A percentile compares a stretch with the other conserved stretches of the same genome.
Evolutionary conservation across 1,140 invertebrate species (phyloP).

Genomic region (Hyphantria cunea): DNA sequence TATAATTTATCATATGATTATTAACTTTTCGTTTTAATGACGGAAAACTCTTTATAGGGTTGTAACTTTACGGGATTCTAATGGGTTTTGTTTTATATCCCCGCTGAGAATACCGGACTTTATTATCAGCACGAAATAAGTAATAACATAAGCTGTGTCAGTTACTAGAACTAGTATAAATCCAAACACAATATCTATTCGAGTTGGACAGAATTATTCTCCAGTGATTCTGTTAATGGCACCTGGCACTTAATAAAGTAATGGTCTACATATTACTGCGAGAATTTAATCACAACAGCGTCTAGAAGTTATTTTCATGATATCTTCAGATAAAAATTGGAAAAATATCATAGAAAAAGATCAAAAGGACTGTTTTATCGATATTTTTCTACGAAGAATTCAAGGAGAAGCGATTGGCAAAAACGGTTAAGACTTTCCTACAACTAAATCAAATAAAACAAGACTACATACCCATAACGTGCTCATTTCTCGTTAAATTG

Average conservation of each 20-base stretch:
- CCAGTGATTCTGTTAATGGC: slow-evolving; percentile 12
- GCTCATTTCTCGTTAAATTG: slow-evolving; percentile 53
- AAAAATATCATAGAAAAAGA: neutral
- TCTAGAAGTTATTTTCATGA: slow-evolving; percentile 1
- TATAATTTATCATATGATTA: slow-evolving; percentile 35
- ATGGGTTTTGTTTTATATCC: slow-evolving; percentile 28
- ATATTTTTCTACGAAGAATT: slow-evolving; percentile 8
- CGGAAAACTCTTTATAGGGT: slow-evolving; percentile 28
- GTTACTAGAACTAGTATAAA: slow-evolving; percentile 12
- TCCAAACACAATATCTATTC: slow-evolving; percentile 18
- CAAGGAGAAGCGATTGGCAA: slow-evolving; percentile 4
- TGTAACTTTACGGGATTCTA: slow-evolving; percentile 30
- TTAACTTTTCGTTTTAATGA: slow-evolving; percentile 33
- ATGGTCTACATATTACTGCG: neutral
- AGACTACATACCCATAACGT: slow-evolving; percentile 2
- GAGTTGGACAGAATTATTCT: slow-evolving; percentile 18
- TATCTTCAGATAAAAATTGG: slow-evolving; percentile 17
- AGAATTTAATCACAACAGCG: slow-evolving; percentile 1
- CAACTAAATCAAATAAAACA: slow-evolving; percentile 29
- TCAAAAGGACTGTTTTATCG: neutral
- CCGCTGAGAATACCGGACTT: slow-evolving; percentile 12
- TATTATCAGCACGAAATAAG: slow-evolving; percentile 17
- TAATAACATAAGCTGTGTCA: slow-evolving; percentile 23
- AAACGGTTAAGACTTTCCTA: slow-evolving; percentile 9
- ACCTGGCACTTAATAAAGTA: slow-evolving; percentile 5